A percentile compares a stretch with the other conserved stretches of the same genome.
These are phyloP conservation scores for Paraplagusia blochii DNA, from an alignment of 2,113 vertebrate genomes.

Conservation along the genomic window DNA sequence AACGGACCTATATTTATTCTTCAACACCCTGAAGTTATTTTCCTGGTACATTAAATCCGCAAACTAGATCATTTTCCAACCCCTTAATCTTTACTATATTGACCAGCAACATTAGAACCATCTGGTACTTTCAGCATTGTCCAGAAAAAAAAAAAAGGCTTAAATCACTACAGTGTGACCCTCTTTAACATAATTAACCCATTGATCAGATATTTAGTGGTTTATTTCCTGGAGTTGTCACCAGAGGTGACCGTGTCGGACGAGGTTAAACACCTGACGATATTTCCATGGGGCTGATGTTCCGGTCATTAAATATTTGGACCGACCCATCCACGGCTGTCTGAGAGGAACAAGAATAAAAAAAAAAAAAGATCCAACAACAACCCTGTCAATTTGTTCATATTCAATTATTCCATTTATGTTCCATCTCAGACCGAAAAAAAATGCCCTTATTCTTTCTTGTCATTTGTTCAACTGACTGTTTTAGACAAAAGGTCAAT, in stretches of 20 bases:
- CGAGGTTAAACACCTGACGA: conserved; percentile 61
- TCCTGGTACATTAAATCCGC: no score
- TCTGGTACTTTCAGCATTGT: background rate
- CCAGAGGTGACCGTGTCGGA: conserved; percentile 37
- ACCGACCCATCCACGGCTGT: conserved; percentile 29
- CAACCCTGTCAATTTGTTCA: no score
- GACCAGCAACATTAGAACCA: no score
- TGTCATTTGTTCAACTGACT: background rate
- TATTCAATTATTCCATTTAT: background rate
- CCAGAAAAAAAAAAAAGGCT: background rate
- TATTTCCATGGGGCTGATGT: conserved; percentile 48
- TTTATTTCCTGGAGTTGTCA: conserved; percentile 38
- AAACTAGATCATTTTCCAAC: no score
- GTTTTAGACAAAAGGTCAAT: background rate
- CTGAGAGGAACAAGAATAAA: conserved; percentile 20
- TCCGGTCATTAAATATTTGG: conserved; percentile 55
- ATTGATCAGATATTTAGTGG: conserved; percentile 34
- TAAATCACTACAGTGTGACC: conserved; percentile 41
- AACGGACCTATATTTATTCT: no score
- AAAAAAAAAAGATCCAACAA: conserved; percentile 2
- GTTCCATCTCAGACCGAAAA: no score
- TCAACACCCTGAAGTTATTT: no score
- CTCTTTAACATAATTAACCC: conserved; percentile 47
- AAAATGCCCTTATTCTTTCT: no score
- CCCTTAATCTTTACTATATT: no score